A percentile compares a stretch with the other conserved stretches of the same genome.
Conservation (phyloP, 2,113 vertebrate species). For the Sialia sialis region DNA sequence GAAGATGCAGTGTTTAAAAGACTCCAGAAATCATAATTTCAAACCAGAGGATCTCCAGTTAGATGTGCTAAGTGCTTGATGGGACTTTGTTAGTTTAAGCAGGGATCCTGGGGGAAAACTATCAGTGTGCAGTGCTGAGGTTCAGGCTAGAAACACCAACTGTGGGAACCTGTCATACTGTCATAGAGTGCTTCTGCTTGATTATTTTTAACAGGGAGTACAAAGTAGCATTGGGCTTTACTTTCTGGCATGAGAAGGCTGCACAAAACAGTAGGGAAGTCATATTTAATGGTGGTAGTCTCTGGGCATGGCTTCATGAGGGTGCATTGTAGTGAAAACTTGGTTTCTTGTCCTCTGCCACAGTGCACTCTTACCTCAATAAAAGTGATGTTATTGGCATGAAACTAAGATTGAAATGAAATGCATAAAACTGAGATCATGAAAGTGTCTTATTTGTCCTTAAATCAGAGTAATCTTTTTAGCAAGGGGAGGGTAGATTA, state of each 20-base stretch:
- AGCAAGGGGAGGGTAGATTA: neutral
- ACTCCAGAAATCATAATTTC: neutral
- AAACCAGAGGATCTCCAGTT: neutral
- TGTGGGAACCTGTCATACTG: neutral
- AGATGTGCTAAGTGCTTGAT: neutral
- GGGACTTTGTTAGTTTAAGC: neutral
- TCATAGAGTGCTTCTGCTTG: neutral
- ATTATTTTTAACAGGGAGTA: neutral
- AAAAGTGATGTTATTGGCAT: neutral
- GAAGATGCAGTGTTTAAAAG: constrained; percentile 43
- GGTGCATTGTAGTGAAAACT: neutral
- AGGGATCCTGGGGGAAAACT: neutral
- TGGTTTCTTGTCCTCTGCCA: neutral
- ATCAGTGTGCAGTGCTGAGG: neutral
- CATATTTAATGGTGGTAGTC: neutral
- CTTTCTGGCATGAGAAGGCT: neutral
- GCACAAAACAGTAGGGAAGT: neutral
- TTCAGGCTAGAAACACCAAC: neutral
- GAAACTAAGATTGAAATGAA: neutral
- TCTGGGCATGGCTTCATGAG: neutral
- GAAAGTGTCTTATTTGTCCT: neutral
- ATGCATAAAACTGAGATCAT: neutral
- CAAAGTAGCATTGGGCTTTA: neutral
- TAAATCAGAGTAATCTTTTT: neutral
- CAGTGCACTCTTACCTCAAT: neutral